These are phyloP conservation scores for Parascotia fuliginaria DNA, from an alignment of 2,888 invertebrate genomes.

Conservation along the genomic window DNA sequence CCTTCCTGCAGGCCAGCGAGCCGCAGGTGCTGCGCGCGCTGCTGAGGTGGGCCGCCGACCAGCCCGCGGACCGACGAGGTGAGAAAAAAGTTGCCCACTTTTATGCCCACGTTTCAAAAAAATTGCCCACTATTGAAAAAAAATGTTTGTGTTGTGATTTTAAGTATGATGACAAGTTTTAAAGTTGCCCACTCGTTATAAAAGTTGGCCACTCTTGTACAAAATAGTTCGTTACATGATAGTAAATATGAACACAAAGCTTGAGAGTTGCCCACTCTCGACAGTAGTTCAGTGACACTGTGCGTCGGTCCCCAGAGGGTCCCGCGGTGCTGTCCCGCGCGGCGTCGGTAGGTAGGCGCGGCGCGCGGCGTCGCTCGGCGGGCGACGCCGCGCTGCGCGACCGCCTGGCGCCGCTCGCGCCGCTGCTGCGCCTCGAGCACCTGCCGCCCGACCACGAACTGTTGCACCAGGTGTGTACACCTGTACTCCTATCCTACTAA, in stretches of 20 bases:
- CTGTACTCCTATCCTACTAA: not conserved
- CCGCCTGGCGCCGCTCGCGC: slow-evolving; percentile 93
- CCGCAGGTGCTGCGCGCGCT: slow-evolving; percentile 92
- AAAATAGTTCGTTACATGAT: not conserved
- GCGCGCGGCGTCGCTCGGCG: slow-evolving; percentile 89
- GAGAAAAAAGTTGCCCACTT: not conserved
- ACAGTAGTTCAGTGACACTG: no score
- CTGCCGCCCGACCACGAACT: slow-evolving; percentile 94
- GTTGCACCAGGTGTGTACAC: slow-evolving; percentile 85
- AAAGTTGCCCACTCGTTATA: not conserved
- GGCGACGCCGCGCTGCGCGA: slow-evolving; percentile 92
- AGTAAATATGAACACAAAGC: no score
- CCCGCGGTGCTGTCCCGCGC: slow-evolving; percentile 96
- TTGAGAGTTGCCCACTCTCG: no score
- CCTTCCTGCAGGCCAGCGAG: slow-evolving; percentile 92
- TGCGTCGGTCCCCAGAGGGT: slow-evolving; percentile 87
- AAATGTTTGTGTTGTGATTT: no score
- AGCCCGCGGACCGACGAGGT: slow-evolving; percentile 29
- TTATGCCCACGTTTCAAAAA: not conserved
- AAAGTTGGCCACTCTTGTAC: not conserved
- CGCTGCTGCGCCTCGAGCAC: slow-evolving; percentile 95
- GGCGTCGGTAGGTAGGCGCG: slow-evolving; percentile 95
- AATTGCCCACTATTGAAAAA: not conserved
- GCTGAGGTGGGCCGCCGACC: slow-evolving; percentile 65
- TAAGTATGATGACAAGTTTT: not conserved